phyloP scores from a whole-genome alignment of 2,113 vertebrate species.

The Pollimyrus isidori region DNA sequence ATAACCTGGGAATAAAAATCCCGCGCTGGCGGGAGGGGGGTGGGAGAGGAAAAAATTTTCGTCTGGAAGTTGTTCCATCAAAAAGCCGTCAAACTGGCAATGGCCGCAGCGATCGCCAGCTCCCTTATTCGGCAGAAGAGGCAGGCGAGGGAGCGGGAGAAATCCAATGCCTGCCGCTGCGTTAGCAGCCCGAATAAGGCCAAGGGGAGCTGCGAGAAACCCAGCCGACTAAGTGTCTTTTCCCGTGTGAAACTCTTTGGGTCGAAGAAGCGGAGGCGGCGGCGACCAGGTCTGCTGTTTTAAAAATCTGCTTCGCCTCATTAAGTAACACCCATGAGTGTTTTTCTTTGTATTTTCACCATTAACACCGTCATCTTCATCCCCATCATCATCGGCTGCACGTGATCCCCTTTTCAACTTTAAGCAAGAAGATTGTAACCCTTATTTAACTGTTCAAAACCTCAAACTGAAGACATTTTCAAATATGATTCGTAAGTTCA shows the following conservation, averaged over 20 bases:
- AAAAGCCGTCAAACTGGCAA: slow-evolving; percentile 62
- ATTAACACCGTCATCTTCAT: slow-evolving; percentile 3
- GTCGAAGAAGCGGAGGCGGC: slow-evolving; percentile 87
- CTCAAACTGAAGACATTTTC: background rate
- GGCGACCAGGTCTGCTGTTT: slow-evolving; percentile 83
- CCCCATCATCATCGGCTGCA: background rate
- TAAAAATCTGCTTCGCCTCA: background rate
- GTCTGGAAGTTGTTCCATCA: slow-evolving; percentile 39
- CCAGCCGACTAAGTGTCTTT: slow-evolving; percentile 90
- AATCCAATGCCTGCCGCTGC: slow-evolving; percentile 87
- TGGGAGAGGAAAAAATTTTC: slow-evolving; percentile 25
- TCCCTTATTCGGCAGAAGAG: slow-evolving; percentile 96
- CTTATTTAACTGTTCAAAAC: background rate
- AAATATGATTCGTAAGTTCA: background rate
- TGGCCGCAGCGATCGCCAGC: slow-evolving; percentile 97
- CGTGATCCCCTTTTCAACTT: background rate
- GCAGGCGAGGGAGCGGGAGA: slow-evolving; percentile 93
- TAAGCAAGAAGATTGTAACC: background rate
- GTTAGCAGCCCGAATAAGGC: slow-evolving; percentile 89
- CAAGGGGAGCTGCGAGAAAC: slow-evolving; percentile 85
- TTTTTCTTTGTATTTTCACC: background rate
- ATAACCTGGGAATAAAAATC: background rate
- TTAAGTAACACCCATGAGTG: slow-evolving; percentile 8
- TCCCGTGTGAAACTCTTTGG: slow-evolving; percentile 96
- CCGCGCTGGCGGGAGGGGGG: slow-evolving; percentile 26